phyloP scores from a whole-genome alignment of 2,888 invertebrate genomes.

The Perithous albicinctus region DNA sequence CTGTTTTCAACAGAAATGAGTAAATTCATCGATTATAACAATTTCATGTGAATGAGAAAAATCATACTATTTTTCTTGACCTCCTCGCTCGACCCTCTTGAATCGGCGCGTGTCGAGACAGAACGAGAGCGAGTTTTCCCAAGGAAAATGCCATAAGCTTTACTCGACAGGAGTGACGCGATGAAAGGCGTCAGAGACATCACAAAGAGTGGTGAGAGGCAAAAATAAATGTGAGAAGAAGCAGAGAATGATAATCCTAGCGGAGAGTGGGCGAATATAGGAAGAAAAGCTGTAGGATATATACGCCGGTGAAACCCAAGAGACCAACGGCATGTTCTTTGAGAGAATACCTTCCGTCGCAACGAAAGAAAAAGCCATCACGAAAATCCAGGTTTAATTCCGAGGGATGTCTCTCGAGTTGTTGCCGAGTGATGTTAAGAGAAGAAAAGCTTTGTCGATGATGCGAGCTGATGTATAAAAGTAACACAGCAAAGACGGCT shows the following conservation, averaged over 20 bases:
- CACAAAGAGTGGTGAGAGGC: constrained; percentile 9
- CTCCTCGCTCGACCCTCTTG: neutral
- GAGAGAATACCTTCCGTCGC: constrained; percentile 10
- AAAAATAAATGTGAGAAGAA: constrained; percentile 27
- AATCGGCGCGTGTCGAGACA: neutral
- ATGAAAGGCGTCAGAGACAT: constrained; percentile 14
- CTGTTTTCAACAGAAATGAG: neutral
- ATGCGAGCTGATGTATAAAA: constrained; percentile 19
- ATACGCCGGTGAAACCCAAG: constrained; percentile 13
- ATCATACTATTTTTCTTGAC: neutral
- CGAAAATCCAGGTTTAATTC: constrained; percentile 45
- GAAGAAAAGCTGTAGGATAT: constrained; percentile 28
- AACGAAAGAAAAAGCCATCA: constrained; percentile 34
- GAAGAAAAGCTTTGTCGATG: neutral
- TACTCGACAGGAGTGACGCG: neutral
- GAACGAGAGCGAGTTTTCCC: neutral
- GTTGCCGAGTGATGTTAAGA: too few species aligned
- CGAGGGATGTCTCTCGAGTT: constrained; percentile 31
- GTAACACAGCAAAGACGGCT: neutral
- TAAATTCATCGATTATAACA: neutral
- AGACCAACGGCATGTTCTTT: constrained; percentile 27
- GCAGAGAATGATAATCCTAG: constrained; percentile 43
- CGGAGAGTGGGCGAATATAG: constrained; percentile 13
- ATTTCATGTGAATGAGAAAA: neutral
- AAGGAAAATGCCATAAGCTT: constrained; percentile 2